Evolutionary conservation across 1,140 invertebrate genomes (phyloP), one percentile per base, ranked within the genome.

Genomic region (Drosophila fuyamai): DNA sequence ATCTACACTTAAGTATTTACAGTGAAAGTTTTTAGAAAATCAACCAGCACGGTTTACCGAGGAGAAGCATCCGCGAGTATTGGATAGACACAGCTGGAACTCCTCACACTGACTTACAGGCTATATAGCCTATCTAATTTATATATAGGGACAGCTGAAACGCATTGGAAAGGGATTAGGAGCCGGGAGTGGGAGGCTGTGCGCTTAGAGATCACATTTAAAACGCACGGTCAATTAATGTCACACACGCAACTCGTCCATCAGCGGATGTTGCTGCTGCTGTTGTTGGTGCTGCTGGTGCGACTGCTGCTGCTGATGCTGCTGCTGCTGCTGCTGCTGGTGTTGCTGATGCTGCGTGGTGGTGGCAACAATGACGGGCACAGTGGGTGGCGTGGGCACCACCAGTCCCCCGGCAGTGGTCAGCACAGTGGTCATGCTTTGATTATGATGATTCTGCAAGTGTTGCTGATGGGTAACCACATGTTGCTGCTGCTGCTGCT

Each of bases 191-290:
- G 6, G 67, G 67, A 16, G 9, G 60, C 67, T 74, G 79, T 89
- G 84, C 83, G 83, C 68, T 86, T 92, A 92, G 61, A 92, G 89
- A 90, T 92, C 91, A 88, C 90, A 92, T 81, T 92, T 92, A 76
- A 92, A 92, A 90, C 91, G 91, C 80, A 92, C 90, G 75, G 82
- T 92, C 75, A 92, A 93, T 93, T 94, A 94, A 92, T 95, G 95
- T 96, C 96, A 96, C 95, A 96, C 96, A 58, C 96, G 93, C 92
- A 96, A 91, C 93, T 96, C 96, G 92, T 96, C 96, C 95, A 96
- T 96, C 41, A 90, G 60, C 9, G 90, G 91, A 83, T 92, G 91
- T 61, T 82, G 79, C 61, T 91, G 81, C 16, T 67, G 61, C 94
- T 95, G 91, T 93, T 95, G 82, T 94, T 76, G 76, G 6, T 79